Base-by-base conservation (phyloP, 2,888 invertebrate species). In the Agriopis leucophaearia region DNA sequence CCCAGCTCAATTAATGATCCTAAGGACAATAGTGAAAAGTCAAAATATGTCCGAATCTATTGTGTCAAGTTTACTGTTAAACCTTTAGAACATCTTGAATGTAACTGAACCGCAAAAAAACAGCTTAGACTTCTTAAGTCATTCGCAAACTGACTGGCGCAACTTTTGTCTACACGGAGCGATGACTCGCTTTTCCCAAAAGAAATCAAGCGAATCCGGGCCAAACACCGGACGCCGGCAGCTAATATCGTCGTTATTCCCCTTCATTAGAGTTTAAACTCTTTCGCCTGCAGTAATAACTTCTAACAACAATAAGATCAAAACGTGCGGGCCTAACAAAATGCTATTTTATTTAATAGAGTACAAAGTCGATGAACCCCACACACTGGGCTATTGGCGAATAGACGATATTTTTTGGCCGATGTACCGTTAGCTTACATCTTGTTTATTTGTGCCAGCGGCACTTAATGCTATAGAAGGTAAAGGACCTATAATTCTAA, bases 151-250 rank as follows among this genome's bases (percentile, higher is more conserved):
- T 38, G 52, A 72, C 71, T 78, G 71, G 70, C 74, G 78, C 77
- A 81, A 81, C 73, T 80, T 79, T 77, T 77, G 78, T 77, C 79
- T 81, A 75, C 77, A 80, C 76, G 77, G 75, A 81, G 73, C 78
- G 81, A 81, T 81, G 81, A 82, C 77, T 82, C 78, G 83, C 78
- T 80, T 79, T 88, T 88, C 84, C 84, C 81, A 73, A 74, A 86
- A 83, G 84, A 89, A 89, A 86, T 88, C 83, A 87, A 86, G 78
- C 87, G 80, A 86, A 88, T 83, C 89, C 87, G 83, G 86, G 85
- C 79, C 88, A 85, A 70, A 78, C 70, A 73, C 56, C 66, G 51
- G 54, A 48, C 65, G 42, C 38, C 45, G 65, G 71, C 62, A 59
- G 74, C 50, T 58, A 86, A 84, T 81, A 74, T 76, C 72, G 70